A percentile compares a stretch with the other conserved stretches of the same genome.
phyloP scores from a whole-genome alignment of 1,140 invertebrate genomes.

The Zaprionus kolodkinae region DNA sequence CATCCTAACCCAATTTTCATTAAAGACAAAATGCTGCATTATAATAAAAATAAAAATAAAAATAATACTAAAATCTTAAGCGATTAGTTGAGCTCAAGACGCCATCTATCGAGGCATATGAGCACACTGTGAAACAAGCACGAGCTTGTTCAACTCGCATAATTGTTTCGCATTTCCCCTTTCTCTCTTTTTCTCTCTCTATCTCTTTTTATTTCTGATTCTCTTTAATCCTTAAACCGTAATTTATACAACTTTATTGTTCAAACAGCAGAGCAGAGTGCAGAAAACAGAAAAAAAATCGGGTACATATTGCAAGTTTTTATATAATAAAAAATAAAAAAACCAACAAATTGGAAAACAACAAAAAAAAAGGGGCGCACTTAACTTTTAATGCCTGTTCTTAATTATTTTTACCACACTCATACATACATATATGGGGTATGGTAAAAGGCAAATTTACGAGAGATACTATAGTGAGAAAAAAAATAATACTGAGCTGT shows the following conservation, averaged over 20 bases:
- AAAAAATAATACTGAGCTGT: neutral
- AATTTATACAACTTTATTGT: slow-evolving; percentile 3
- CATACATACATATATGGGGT: neutral
- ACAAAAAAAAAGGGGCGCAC: neutral
- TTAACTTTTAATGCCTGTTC: slow-evolving; percentile 40
- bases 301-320: slow-evolving; percentile 8
- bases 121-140: neutral
- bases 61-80: slow-evolving; percentile 6
- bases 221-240: slow-evolving; percentile 12
- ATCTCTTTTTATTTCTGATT: neutral
- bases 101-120: neutral
- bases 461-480: neutral
- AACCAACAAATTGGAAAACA: neutral
- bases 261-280: neutral
- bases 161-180: neutral
- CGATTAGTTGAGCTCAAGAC: neutral
- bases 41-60: neutral
- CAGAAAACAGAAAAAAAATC: slow-evolving; percentile 6
- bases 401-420: slow-evolving; percentile 48
- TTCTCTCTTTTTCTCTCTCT: neutral
- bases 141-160: neutral
- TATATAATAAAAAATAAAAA: neutral
- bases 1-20: neutral
- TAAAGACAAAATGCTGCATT: neutral
- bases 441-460: slow-evolving; percentile 8